phyloP scores from a whole-genome alignment of 2,113 vertebrate genomes.

The Rana temporaria region DNA sequence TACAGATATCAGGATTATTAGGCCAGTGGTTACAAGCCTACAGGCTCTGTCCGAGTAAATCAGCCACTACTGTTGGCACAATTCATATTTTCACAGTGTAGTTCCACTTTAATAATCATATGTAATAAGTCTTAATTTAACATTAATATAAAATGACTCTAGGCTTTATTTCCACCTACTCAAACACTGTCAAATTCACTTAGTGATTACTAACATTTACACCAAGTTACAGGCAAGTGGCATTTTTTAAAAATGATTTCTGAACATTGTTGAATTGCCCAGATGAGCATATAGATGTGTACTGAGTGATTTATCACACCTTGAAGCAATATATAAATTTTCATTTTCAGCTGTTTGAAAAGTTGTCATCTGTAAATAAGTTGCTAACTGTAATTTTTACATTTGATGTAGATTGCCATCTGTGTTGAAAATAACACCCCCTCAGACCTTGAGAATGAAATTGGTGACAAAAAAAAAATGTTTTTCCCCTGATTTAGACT shows the following conservation, averaged over 20 bases:
- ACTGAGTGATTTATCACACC: slow-evolving; percentile 32
- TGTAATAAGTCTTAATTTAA: slow-evolving; percentile 20
- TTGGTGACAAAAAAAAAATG: neutral
- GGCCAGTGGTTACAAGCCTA: too few relatives aligned
- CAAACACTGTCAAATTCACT: slow-evolving; percentile 14
- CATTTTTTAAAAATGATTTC: neutral
- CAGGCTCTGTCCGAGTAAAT: too few relatives aligned
- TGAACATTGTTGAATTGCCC: neutral
- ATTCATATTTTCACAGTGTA: neutral
- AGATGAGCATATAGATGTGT: slow-evolving; percentile 9
- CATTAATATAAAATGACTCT: slow-evolving; percentile 26
- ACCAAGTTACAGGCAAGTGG: neutral
- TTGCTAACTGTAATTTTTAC: slow-evolving; percentile 24
- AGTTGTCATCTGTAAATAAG: slow-evolving; percentile 46
- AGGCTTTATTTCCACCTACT: slow-evolving; percentile 34
- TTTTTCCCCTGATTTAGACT: neutral
- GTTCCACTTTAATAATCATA: neutral
- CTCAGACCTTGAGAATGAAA: slow-evolving; percentile 34
- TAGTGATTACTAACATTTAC: slow-evolving; percentile 17
- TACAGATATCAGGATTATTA: too few relatives aligned
- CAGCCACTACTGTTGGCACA: neutral
- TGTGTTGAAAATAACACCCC: slow-evolving; percentile 37
- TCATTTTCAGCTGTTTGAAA: slow-evolving; percentile 38
- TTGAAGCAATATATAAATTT: slow-evolving; percentile 34
- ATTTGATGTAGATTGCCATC: slow-evolving; percentile 35